phyloP scores from a whole-genome alignment of 2,797 vertebrate species.

The Tenualosa ilisha region DNA sequence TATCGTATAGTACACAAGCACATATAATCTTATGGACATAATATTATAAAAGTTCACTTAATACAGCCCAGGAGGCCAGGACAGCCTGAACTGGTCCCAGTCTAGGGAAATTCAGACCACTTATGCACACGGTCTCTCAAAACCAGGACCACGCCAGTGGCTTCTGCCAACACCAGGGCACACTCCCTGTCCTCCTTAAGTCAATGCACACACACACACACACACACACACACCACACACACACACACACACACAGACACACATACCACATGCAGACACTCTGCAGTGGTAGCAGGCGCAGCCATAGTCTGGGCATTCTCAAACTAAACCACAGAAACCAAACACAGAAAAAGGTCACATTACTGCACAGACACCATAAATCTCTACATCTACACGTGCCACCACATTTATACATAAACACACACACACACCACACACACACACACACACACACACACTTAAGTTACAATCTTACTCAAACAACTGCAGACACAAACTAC shows the following conservation, averaged over 20 bases:
- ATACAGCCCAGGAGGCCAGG: not conserved
- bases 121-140: not conserved
- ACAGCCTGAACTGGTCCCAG: not conserved
- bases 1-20: too few species aligned
- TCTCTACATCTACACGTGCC: conserved; percentile 41
- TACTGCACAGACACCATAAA: conserved; percentile 53
- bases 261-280: conserved; percentile 20
- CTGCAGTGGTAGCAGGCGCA: not conserved
- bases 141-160: conserved; percentile 2
- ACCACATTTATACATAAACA: conserved; percentile 54
- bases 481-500: not conserved
- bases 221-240: conserved; percentile 27
- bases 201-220: conserved; percentile 7
- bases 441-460: not conserved
- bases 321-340: conserved; percentile 59
- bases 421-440: conserved; percentile 33
- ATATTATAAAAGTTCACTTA: not conserved
- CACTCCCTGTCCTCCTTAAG: not conserved
- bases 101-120: not conserved
- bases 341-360: conserved; percentile 46
- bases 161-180: conserved; percentile 5
- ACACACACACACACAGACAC: conserved; percentile 24
- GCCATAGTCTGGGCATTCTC: conserved; percentile 59
- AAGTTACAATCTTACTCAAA: not conserved
- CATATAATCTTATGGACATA: too few species aligned